phyloP scores from a whole-genome alignment of 2,888 invertebrate species.

The Acleris emargana region DNA sequence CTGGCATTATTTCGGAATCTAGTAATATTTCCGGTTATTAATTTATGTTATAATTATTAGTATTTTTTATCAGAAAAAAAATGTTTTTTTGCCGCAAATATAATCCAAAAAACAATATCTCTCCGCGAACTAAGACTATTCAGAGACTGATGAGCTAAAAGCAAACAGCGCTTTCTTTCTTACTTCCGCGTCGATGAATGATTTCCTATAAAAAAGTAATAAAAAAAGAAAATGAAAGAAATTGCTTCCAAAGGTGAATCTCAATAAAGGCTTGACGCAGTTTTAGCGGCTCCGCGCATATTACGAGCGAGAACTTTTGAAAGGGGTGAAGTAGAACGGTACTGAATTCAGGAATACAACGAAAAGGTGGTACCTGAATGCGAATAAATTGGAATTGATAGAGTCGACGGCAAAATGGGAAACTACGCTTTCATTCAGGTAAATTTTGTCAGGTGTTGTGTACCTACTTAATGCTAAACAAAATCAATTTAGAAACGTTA shows the following conservation, averaged over 20 bases:
- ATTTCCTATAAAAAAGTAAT: conserved; percentile 48
- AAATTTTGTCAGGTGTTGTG: conserved; percentile 7
- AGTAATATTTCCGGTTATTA: too few relatives aligned
- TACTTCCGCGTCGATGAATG: conserved; percentile 53
- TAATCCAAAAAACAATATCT: not conserved
- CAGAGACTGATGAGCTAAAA: conserved; percentile 37
- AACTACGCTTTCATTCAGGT: conserved; percentile 26
- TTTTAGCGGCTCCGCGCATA: conserved; percentile 57
- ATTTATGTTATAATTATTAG: too few relatives aligned
- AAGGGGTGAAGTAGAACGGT: conserved; percentile 70
- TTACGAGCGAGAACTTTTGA: conserved; percentile 72
- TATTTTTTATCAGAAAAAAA: too few relatives aligned
- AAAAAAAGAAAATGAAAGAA: conserved; percentile 63
- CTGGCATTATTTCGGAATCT: too few relatives aligned
- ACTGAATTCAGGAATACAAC: conserved; percentile 72
- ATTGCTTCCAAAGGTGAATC: conserved; percentile 66
- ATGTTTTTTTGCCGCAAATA: too few relatives aligned
- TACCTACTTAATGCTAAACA: conserved; percentile 19
- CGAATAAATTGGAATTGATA: conserved; percentile 41
- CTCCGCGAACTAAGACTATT: conserved; percentile 35
- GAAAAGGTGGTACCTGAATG: conserved; percentile 73
- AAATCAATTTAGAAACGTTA: conserved; percentile 22
- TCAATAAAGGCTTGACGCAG: conserved; percentile 64
- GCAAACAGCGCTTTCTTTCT: conserved; percentile 44
- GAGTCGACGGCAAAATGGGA: conserved; percentile 19